Evolutionary conservation across 2,113 vertebrate species (phyloP).

Genomic region (Hydrochoerus hydrochaeris): DNA sequence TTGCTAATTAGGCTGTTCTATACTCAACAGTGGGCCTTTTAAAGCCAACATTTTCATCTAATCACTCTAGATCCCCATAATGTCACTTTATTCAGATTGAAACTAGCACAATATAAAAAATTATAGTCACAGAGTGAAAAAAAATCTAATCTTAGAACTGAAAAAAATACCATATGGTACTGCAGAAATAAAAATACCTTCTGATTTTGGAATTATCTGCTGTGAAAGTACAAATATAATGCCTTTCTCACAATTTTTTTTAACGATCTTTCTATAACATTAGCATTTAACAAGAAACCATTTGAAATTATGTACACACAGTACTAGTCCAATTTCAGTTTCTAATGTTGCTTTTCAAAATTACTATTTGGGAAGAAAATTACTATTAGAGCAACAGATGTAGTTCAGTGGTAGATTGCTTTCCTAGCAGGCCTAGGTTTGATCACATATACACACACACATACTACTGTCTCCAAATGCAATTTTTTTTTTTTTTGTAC

Average conservation of each 20-base stretch:
- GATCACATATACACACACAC: neutral
- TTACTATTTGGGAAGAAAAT: neutral
- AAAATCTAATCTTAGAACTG: conserved; percentile 45
- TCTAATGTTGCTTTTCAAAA: conserved; percentile 57
- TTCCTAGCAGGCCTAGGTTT: neutral
- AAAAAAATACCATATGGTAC: neutral
- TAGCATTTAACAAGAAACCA: neutral
- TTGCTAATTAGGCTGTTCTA: neutral
- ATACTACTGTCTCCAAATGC: conserved; percentile 29
- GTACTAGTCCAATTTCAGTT: conserved; percentile 31
- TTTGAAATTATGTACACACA: conserved; percentile 11
- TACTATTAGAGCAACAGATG: neutral
- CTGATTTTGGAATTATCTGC: conserved; percentile 41
- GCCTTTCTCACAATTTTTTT: neutral
- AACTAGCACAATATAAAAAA: neutral
- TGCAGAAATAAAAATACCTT: neutral
- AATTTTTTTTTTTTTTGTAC: neutral
- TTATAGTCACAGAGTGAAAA: neutral
- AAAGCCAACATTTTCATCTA: conserved; percentile 37
- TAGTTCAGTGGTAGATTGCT: neutral
- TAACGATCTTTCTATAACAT: conserved; percentile 39
- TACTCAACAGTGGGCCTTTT: neutral
- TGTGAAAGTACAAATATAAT: conserved; percentile 55
- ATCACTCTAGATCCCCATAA: neutral
- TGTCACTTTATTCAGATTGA: conserved; percentile 21